A percentile compares a stretch with the other conserved stretches of the same genome.
These are phyloP conservation scores for Erpobdella octoculata DNA, from an alignment of 2,888 invertebrate species.

Conservation along the genomic window DNA sequence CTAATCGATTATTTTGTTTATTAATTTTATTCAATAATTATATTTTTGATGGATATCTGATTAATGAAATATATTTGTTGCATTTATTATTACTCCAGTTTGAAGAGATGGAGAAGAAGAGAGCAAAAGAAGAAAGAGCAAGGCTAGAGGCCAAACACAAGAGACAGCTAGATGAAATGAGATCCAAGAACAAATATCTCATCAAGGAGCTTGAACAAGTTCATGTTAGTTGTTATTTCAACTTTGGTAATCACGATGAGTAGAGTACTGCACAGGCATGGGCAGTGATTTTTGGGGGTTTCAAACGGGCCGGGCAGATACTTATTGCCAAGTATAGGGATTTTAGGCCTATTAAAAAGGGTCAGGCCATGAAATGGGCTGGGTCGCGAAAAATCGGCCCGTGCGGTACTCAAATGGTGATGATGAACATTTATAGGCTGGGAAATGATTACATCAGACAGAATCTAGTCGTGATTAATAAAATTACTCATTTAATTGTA, in stretches of 20 bases:
- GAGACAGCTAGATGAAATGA: conserved; percentile 81
- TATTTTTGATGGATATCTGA: neutral
- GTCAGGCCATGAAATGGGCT: no score
- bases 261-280: no score
- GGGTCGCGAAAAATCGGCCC: no score
- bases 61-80: neutral
- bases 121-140: conserved; percentile 84
- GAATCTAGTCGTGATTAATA: no score
- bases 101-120: conserved; percentile 90
- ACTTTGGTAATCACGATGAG: no score
- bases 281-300: no score
- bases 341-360: no score
- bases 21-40: neutral
- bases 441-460: no score
- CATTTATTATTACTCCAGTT: conserved; percentile 60
- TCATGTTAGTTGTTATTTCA: conserved; percentile 60
- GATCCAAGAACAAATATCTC: conserved; percentile 77
- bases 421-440: neutral
- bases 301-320: no score
- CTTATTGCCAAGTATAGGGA: no score
- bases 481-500: neutral
- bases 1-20: neutral
- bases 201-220: conserved; percentile 85
- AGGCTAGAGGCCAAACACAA: conserved; percentile 85
- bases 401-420: no score